phyloP scores from a whole-genome alignment of 2,113 vertebrate genomes.

The Lampris incognitus region DNA sequence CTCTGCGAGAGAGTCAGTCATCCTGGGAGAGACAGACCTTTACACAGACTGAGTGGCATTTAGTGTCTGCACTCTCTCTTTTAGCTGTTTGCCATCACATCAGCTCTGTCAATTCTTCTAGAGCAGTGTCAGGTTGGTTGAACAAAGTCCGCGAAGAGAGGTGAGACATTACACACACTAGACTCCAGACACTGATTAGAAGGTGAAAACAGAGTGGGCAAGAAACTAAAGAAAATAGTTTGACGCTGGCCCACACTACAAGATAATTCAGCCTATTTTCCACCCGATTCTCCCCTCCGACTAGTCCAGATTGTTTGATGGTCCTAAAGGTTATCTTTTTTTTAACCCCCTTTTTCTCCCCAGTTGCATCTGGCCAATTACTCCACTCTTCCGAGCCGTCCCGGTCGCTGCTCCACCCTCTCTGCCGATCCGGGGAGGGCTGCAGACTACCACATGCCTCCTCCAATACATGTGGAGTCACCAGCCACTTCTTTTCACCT shows the following conservation, averaged over 20 bases:
- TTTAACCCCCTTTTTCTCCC: too few relatives aligned
- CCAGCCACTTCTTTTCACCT: too few relatives aligned
- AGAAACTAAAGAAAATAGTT: slow-evolving; percentile 12
- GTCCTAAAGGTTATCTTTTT: too few relatives aligned
- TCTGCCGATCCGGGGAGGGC: too few relatives aligned
- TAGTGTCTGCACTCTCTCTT: slow-evolving; percentile 12
- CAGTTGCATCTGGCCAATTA: too few relatives aligned
- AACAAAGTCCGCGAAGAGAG: slow-evolving; percentile 21
- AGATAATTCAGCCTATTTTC: too few relatives aligned
- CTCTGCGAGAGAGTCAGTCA: neutral
- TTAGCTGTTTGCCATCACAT: slow-evolving; percentile 24
- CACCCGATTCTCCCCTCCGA: too few relatives aligned
- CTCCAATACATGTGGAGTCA: too few relatives aligned
- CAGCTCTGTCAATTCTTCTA: slow-evolving; percentile 18
- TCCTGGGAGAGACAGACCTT: slow-evolving; percentile 41
- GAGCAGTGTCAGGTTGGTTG: slow-evolving; percentile 20
- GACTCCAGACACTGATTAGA: slow-evolving; percentile 5
- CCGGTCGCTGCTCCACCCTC: too few relatives aligned
- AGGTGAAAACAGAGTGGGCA: neutral
- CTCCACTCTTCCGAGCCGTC: too few relatives aligned
- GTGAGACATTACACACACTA: neutral
- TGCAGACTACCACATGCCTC: too few relatives aligned
- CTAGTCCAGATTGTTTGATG: too few relatives aligned
- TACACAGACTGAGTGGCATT: slow-evolving; percentile 41
- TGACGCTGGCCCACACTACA: neutral